Percentiles rank a stretch among this genome's conserved stretches.
Evolutionary conservation across 2,797 vertebrate genomes (phyloP).

Genomic region (Mormyrus hasselquistii): DNA sequence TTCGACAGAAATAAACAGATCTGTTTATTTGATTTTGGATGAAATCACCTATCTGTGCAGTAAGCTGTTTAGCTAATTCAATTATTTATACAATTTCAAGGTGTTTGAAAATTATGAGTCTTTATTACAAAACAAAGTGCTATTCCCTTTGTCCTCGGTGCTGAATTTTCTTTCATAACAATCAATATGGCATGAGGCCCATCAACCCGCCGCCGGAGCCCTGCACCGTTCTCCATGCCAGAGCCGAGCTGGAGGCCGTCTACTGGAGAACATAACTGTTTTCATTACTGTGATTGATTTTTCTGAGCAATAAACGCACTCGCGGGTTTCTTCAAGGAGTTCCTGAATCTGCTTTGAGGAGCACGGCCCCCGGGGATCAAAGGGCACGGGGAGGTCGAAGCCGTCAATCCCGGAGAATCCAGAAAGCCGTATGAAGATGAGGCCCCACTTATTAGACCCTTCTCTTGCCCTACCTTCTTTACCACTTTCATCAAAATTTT

Average conservation of each 20-base stretch:
- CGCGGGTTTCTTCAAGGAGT: neutral
- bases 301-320: conserved; percentile 2
- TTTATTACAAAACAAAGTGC: neutral
- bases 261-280: neutral
- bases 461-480: neutral
- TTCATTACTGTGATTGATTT: conserved; percentile 2
- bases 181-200: neutral
- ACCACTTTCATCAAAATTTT: conserved; percentile 7
- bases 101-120: neutral
- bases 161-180: neutral
- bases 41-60: neutral
- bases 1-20: neutral
- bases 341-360: neutral
- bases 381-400: neutral
- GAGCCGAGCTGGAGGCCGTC: neutral
- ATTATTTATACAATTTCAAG: neutral
- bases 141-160: neutral
- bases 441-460: neutral
- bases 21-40: neutral
- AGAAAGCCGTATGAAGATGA: neutral
- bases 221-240: neutral
- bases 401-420: neutral
- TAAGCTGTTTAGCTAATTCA: neutral
- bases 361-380: neutral
- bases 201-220: neutral